Conservation (phyloP, 30 jellyfish, hydroid and myxozoan genomes). For the Sanderia malayensis region DNA sequence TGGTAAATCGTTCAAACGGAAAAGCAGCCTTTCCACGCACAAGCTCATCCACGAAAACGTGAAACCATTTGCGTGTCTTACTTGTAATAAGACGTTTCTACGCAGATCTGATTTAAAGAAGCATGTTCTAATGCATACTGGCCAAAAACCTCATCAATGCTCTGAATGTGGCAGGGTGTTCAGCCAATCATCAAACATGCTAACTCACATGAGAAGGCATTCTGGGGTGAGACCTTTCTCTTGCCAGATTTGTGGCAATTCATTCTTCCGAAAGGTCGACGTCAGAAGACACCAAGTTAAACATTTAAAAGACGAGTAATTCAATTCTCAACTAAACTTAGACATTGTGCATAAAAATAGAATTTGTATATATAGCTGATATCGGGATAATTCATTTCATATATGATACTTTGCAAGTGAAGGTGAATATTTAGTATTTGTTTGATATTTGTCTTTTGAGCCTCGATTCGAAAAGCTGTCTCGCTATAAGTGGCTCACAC, state of each 20-base stretch:
- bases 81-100: constrained; percentile 68
- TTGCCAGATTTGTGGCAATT: constrained; percentile 87
- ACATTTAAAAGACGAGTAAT: constrained; percentile 47
- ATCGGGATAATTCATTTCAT: no score
- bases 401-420: no score
- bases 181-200: constrained; percentile 84
- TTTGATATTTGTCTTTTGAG: no score
- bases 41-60: constrained; percentile 74
- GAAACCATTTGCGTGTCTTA: constrained; percentile 80
- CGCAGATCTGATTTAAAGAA: constrained; percentile 84
- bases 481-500: no score
- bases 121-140: constrained; percentile 87
- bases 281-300: constrained; percentile 61
- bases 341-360: no score
- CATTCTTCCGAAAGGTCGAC: constrained; percentile 61
- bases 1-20: constrained; percentile 66
- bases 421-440: no score
- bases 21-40: constrained; percentile 81
- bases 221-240: constrained; percentile 89
- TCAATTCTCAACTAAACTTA: no score
- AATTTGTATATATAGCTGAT: no score
- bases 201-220: constrained; percentile 86
- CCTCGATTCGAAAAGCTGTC: no score
- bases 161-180: constrained; percentile 78
- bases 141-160: constrained; percentile 92